Evolutionary conservation across 2,113 vertebrate genomes (phyloP), one percentile per base, ranked within the genome.

Genomic region (Megaptera novaeangliae): DNA sequence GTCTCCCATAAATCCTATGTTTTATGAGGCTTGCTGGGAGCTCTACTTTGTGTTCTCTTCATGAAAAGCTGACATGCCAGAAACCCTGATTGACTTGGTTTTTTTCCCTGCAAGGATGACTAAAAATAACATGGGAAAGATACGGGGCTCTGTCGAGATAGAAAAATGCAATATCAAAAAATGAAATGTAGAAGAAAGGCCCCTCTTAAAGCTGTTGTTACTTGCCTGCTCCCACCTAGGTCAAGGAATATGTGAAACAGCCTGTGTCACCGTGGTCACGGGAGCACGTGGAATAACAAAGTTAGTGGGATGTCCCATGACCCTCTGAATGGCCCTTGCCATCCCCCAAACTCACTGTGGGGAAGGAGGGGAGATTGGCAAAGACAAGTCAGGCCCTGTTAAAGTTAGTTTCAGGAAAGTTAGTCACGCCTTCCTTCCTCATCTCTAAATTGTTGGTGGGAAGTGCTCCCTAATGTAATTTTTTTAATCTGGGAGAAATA

Each of bases 21-120:
- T 98, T 98, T 97, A 95, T 97, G 98, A 74, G 81, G 93, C 97
- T 98, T 97, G 85, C 96, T 91, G 93, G 88, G 98, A 97, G 93
- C 97, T 94, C 96, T 88, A 96, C 96, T 97, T 96, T 97, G 96
- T 87, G 86, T 92, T 96, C 94, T 94, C 97, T 98, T 98, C 95
- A 97, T 98, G 96, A 98, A 98, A 98, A 97, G 95, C 98, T 98
- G 97, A 97, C 97, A 96, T 94, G 96, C 98, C 94, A 97, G 95
- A 96, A 98, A 97, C 96, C 96, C 81, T 96, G 98, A 98, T 95
- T 97, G 98, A 93, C 96, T 98, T 98, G 96, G 95, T 94, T 72
- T 97, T 97, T 95, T 20, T 64, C 55, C 55, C 78, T 64, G 66
- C 20, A 27, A 94, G 86, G 88, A 98, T 83, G 66, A 95, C 77